A percentile compares a stretch with the other conserved stretches of the same genome.
Conservation (phyloP, 2,113 vertebrate species). For the Gasterosteus nipponicus region DNA sequence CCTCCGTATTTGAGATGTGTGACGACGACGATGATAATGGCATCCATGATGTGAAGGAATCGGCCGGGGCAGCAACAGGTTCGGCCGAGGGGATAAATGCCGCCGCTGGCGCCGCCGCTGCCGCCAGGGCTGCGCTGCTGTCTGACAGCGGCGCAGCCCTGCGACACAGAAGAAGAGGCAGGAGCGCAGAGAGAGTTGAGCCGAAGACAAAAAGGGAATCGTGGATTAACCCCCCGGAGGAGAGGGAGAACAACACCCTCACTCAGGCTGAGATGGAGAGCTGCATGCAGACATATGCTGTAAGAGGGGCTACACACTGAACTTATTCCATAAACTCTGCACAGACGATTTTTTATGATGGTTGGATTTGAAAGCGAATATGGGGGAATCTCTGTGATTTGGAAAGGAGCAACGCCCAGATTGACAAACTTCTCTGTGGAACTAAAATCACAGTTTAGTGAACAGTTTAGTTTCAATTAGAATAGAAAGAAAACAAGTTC, state of each 20-base stretch:
- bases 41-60: constrained; percentile 78
- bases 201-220: constrained; percentile 83
- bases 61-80: constrained; percentile 33
- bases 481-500: neutral
- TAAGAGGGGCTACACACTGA: constrained; percentile 57
- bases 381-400: neutral
- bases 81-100: constrained; percentile 35
- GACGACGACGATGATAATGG: constrained; percentile 91
- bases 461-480: neutral
- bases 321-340: neutral
- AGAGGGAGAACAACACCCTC: constrained; percentile 83
- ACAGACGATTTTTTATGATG: neutral
- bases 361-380: neutral
- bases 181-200: constrained; percentile 76
- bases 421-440: neutral
- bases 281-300: constrained; percentile 96
- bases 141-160: constrained; percentile 58
- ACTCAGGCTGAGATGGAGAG: constrained; percentile 97
- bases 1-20: constrained; percentile 87
- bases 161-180: constrained; percentile 73
- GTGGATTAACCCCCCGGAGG: constrained; percentile 94
- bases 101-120: constrained; percentile 11
- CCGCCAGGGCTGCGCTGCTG: constrained; percentile 25
- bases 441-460: neutral
- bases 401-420: neutral